Conservation (phyloP, 2,797 vertebrate genomes). For the Periophthalmus magnuspinnatus region DNA sequence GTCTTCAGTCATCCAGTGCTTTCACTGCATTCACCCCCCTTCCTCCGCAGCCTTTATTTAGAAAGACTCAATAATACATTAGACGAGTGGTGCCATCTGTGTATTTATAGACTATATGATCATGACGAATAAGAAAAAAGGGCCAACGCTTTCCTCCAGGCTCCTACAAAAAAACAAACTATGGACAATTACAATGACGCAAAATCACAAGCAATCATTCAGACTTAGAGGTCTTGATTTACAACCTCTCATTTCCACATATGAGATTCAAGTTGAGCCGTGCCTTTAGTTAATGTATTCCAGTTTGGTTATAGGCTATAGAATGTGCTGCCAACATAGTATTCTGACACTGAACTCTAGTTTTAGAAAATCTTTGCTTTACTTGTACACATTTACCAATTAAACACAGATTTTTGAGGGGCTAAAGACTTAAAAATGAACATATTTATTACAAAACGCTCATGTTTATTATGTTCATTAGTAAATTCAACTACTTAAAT, state of each 20-base stretch:
- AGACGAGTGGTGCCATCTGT: conserved; percentile 58
- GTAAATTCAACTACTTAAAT: no score
- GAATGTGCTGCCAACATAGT: no score
- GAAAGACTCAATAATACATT: conserved; percentile 68
- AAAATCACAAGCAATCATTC: no score
- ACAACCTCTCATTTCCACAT: not conserved
- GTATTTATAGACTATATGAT: conserved; percentile 7
- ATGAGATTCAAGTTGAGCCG: not conserved
- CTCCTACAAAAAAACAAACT: no score
- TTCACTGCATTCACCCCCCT: conserved; percentile 30
- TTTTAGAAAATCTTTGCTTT: not conserved
- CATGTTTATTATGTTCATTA: no score
- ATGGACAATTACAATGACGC: no score
- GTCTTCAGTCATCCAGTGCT: conserved; percentile 43
- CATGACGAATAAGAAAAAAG: no score
- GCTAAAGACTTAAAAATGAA: conserved; percentile 21
- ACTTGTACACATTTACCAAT: not conserved
- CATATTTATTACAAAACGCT: not conserved
- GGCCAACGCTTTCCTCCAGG: no score
- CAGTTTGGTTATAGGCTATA: not conserved
- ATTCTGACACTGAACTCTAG: not conserved
- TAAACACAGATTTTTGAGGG: conserved; percentile 14
- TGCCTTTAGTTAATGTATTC: not conserved
- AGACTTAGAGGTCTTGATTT: no score
- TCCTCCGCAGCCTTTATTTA: conserved; percentile 71